These are phyloP conservation scores for Oithona nana DNA, from an alignment of 2,888 invertebrate genomes.

Conservation along the genomic window DNA sequence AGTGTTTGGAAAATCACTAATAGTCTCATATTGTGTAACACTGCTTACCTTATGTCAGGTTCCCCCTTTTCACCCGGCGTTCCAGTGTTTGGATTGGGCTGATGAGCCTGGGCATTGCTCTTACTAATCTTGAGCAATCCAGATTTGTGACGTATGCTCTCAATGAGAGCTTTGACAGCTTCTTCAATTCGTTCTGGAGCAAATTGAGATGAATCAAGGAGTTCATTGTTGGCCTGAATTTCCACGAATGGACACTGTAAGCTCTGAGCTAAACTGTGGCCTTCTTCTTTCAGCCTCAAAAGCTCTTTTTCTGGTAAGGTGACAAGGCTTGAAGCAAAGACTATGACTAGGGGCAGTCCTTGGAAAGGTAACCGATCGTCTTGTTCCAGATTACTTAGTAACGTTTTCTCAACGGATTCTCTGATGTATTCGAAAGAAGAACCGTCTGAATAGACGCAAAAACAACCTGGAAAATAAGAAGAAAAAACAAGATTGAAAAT, in stretches of 20 bases:
- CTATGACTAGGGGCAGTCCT: conserved; percentile 64
- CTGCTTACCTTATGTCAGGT: conserved; percentile 21
- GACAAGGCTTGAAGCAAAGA: conserved; percentile 72
- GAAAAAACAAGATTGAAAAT: too few species aligned
- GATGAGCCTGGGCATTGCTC: too few species aligned
- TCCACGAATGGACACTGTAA: conserved; percentile 70
- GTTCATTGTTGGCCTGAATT: conserved; percentile 31
- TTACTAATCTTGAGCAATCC: conserved; percentile 51
- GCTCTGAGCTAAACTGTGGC: conserved; percentile 29
- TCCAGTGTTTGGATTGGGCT: too few species aligned
- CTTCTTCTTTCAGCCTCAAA: conserved; percentile 54
- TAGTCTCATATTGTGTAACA: too few species aligned
- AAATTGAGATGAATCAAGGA: conserved; percentile 1
- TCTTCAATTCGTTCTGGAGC: conserved; percentile 29
- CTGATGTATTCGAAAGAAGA: conserved; percentile 33
- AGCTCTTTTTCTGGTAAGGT: conserved; percentile 63
- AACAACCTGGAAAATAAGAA: conserved; percentile 32
- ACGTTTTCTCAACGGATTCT: conserved; percentile 71
- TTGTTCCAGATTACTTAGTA: conserved; percentile 68
- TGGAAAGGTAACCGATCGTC: conserved; percentile 73
- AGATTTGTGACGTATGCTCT: conserved; percentile 56
- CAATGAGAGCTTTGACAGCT: conserved; percentile 50
- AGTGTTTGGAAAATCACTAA: too few species aligned
- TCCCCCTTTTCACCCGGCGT: conserved; percentile 19
- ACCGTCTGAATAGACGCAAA: conserved; percentile 56